Percentiles rank a stretch among this genome's conserved stretches.
Evolutionary conservation across 2,113 vertebrate genomes (phyloP).

Genomic region (Lophius piscatorius): DNA sequence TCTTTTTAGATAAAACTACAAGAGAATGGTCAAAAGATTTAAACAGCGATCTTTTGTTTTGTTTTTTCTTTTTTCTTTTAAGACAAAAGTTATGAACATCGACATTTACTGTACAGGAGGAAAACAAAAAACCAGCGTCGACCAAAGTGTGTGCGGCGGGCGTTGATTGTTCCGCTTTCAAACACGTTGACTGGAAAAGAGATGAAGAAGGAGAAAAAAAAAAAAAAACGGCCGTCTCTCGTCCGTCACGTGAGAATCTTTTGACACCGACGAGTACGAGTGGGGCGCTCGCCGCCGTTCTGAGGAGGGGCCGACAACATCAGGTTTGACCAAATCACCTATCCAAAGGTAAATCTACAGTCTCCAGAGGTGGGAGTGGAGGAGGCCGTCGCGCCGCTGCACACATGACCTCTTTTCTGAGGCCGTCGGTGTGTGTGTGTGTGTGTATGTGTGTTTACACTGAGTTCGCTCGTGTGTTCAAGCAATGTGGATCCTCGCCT

Average conservation of each 20-base stretch:
- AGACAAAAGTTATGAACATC: slow-evolving; percentile 81
- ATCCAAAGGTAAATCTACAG: slow-evolving; percentile 45
- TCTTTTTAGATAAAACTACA: slow-evolving; percentile 82
- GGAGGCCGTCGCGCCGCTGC: slow-evolving; percentile 40
- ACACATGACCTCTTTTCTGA: slow-evolving; percentile 13
- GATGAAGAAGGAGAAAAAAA: slow-evolving; percentile 10
- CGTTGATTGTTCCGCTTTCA: slow-evolving; percentile 52
- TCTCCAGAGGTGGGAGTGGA: slow-evolving; percentile 49
- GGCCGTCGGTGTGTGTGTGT: too few species aligned
- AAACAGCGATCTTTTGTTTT: slow-evolving; percentile 64
- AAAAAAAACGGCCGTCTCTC: slow-evolving; percentile 38
- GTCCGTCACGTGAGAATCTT: slow-evolving; percentile 19
- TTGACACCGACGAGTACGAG: slow-evolving; percentile 32
- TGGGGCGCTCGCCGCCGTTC: too few species aligned
- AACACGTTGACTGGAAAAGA: slow-evolving; percentile 42
- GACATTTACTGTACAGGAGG: slow-evolving; percentile 80
- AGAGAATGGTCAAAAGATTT: slow-evolving; percentile 78
- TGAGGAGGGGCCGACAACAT: slow-evolving; percentile 21
- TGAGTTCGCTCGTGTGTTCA: slow-evolving; percentile 42
- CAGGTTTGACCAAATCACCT: slow-evolving; percentile 42
- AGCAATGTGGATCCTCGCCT: slow-evolving; percentile 73
- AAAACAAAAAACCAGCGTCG: slow-evolving; percentile 40
- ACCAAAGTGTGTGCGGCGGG: neutral
- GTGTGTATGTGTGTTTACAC: slow-evolving; percentile 30
- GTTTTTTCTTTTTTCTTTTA: slow-evolving; percentile 59